Base-by-base conservation (phyloP, 1,140 invertebrate species). In the Aphelenchoides avenae region DNA sequence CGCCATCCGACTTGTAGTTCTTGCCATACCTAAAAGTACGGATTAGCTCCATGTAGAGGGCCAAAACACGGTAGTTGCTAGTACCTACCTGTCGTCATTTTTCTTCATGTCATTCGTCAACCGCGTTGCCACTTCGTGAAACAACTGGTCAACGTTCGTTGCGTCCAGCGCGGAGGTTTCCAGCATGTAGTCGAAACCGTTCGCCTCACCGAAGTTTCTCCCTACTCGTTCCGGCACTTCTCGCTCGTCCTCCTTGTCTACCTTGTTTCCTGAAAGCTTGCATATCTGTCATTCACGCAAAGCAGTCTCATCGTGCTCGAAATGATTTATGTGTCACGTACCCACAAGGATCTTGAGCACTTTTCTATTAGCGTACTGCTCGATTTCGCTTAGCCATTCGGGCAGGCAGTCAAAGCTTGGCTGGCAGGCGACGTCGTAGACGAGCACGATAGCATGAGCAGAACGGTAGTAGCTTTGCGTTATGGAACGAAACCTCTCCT, bases 351-450 rank as follows among this genome's bases (percentile, higher is more conserved):
- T 74, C 33, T 77, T 75, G 7, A 75, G 37, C 15, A 74, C 73
- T 54, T 61, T 65, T 43, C 74, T 40, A 57, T 77, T 75, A 6
- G 73, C 73, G 47, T 75, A 75, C 34, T 76, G 71, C 53, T 75
- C 73, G 29, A 94, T 89, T 82, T 95, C 91, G 71, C 91, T 89
- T 46, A 94, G 85, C 91, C 91, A 95, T 77, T 88, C 85, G 76
- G 89, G 86, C 47, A 93, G 79, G 68, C 86, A 90, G 47, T 91
- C 82, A 80, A 93, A 94, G 44, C 88, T 88, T 24, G 87, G 85
- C 61, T 87, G 82, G 71, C 91, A 92, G 63, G 90, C 91, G 55
- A 93, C 89, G 78, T 94, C 91, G 81, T 93, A 93, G 37, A 91
- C 89, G 9, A 77, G 60, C 3, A 83, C 52, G 13, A 84, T 83